Evolutionary conservation across 2,113 vertebrate species (phyloP).

Genomic region (Butorides virescens): DNA sequence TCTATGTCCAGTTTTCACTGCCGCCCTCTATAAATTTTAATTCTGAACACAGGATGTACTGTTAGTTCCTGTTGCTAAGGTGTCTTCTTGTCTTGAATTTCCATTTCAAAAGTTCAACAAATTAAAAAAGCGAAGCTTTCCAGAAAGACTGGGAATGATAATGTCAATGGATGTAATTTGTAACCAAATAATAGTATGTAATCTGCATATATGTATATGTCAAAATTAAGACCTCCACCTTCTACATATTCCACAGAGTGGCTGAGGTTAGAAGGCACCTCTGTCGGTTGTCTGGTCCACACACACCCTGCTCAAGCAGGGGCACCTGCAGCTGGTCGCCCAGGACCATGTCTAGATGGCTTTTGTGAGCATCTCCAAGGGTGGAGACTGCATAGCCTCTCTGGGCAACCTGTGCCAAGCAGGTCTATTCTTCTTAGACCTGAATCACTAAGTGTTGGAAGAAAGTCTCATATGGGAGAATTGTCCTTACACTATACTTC

Average conservation of each 20-base stretch:
- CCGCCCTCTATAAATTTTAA: neutral
- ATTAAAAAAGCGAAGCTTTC: neutral
- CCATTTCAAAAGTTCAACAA: neutral
- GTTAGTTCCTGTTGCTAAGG: neutral
- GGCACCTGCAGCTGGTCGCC: too few relatives aligned
- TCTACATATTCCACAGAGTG: neutral
- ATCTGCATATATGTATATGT: neutral
- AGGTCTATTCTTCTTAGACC: neutral
- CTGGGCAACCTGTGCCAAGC: neutral
- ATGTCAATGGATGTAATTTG: neutral
- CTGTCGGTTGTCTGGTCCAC: neutral
- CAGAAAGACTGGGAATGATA: neutral
- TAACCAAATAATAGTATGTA: neutral
- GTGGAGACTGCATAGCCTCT: neutral
- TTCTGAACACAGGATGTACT: neutral
- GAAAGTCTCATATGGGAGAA: neutral
- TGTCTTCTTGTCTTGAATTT: neutral
- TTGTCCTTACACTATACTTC: neutral
- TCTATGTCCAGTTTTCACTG: neutral
- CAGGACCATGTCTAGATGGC: fast-evolving
- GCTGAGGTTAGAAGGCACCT: neutral
- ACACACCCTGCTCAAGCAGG: neutral
- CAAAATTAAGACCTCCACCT: neutral
- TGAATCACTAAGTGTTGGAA: neutral
- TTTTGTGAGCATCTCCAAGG: neutral